Evolutionary conservation across 2,888 invertebrate species (phyloP).

Genomic region (Drosophila aldrichi): DNA sequence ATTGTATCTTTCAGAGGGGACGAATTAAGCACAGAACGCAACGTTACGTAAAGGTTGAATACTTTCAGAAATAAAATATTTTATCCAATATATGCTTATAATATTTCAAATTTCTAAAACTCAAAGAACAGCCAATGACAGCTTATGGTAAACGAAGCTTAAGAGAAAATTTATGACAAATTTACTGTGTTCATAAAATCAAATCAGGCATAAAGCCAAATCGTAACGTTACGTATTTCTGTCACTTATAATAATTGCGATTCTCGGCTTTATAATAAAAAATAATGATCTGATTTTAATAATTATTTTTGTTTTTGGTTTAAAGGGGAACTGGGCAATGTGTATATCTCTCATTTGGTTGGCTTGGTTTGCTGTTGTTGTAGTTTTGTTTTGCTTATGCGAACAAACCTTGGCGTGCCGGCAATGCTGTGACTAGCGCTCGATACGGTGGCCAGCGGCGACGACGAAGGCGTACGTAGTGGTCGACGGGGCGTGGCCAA

Average conservation of each 20-base stretch:
- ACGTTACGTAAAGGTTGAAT: not conserved
- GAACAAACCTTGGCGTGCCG: slow-evolving; percentile 85
- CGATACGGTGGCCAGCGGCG: slow-evolving; percentile 83
- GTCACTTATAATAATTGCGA: not conserved
- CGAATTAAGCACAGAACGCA: not conserved
- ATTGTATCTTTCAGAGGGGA: not conserved
- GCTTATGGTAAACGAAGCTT: not conserved
- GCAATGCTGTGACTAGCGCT: slow-evolving; percentile 80
- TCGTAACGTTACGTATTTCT: not conserved
- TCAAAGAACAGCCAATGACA: not conserved
- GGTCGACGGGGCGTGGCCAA: slow-evolving; percentile 83
- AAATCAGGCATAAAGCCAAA: not conserved
- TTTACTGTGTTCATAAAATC: not conserved
- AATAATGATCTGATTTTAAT: not conserved
- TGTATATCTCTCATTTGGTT: slow-evolving; percentile 15
- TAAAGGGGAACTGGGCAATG: slow-evolving; percentile 22
- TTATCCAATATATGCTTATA: not conserved
- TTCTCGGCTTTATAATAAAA: not conserved
- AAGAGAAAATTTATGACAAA: not conserved
- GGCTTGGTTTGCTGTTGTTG: slow-evolving; percentile 33
- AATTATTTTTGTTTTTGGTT: not conserved
- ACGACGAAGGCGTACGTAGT: slow-evolving; percentile 84
- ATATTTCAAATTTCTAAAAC: not conserved
- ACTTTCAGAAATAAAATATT: not conserved
- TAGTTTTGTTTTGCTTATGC: slow-evolving; percentile 53